Percentiles rank a stretch among this genome's conserved stretches.
Conservation (phyloP, 1,140 invertebrate species). For the Drosophila triauraria region DNA sequence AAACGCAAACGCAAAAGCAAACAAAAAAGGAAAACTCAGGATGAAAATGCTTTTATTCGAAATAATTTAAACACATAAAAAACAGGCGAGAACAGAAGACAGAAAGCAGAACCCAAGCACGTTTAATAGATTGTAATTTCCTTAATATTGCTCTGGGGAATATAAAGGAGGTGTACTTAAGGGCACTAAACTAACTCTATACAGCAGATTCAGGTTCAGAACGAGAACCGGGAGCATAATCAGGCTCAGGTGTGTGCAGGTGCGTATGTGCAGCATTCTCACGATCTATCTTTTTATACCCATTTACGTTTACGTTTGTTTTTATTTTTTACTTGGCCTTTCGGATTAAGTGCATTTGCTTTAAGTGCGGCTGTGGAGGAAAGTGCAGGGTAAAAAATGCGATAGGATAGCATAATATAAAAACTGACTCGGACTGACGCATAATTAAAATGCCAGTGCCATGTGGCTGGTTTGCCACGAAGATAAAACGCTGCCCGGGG, state of each 20-base stretch:
- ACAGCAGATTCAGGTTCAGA: constrained; percentile 36
- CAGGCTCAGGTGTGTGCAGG: constrained; percentile 31
- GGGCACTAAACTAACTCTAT: constrained; percentile 42
- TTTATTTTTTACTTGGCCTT: constrained; percentile 35
- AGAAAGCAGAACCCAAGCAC: constrained; percentile 56
- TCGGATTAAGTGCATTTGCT: constrained; percentile 71
- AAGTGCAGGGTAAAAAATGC: constrained; percentile 34
- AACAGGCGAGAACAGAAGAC: constrained; percentile 38
- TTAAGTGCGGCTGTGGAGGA: constrained; percentile 57
- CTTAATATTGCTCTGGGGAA: constrained; percentile 57
- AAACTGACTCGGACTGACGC: constrained; percentile 69
- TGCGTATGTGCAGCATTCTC: constrained; percentile 66
- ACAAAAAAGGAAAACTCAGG: constrained; percentile 19
- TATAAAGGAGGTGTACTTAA: constrained; percentile 58
- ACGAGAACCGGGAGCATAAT: constrained; percentile 8
- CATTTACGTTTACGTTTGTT: constrained; percentile 20
- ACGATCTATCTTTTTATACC: constrained; percentile 12
- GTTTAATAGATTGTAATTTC: constrained; percentile 70
- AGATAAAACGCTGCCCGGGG: constrained; percentile 64
- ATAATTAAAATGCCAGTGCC: constrained; percentile 81
- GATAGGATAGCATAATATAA: constrained; percentile 24
- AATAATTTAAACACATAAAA: constrained; percentile 45
- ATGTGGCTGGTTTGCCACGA: constrained; percentile 71
- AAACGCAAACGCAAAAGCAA: constrained; percentile 19
- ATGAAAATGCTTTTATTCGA: constrained; percentile 42